Evolutionary conservation across 2,888 invertebrate genomes (phyloP).

Genomic region (Dichetophora obliterata): DNA sequence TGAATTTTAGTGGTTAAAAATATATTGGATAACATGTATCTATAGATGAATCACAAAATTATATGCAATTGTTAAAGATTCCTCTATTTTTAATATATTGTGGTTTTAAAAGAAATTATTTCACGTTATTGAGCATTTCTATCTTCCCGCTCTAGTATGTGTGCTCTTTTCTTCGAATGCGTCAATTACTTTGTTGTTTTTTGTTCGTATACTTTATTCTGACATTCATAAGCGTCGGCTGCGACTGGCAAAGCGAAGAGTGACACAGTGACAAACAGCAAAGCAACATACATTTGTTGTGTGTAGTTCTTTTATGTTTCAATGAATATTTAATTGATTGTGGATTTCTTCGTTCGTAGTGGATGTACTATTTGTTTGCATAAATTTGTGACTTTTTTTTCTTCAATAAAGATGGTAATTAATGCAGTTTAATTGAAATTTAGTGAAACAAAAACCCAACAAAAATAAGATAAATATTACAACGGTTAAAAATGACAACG

Average conservation of each 20-base stretch:
- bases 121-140: neutral
- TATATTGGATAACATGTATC: no score
- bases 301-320: neutral
- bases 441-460: slow-evolving; percentile 23
- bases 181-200: neutral
- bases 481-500: slow-evolving; percentile 72
- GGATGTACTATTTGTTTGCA: neutral
- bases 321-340: neutral
- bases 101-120: neutral
- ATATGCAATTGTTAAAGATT: no score
- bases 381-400: neutral
- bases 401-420: neutral
- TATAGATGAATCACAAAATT: no score
- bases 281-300: slow-evolving; percentile 23
- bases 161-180: neutral
- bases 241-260: neutral
- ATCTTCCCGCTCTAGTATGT: neutral
- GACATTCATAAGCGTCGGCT: neutral
- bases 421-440: slow-evolving; percentile 9
- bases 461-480: neutral
- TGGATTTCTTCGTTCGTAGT: neutral
- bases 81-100: neutral
- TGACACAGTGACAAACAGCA: neutral
- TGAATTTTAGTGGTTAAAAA: no score
- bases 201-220: neutral